Conservation (phyloP, 2,113 vertebrate genomes). For the Macquaria ambigua region DNA sequence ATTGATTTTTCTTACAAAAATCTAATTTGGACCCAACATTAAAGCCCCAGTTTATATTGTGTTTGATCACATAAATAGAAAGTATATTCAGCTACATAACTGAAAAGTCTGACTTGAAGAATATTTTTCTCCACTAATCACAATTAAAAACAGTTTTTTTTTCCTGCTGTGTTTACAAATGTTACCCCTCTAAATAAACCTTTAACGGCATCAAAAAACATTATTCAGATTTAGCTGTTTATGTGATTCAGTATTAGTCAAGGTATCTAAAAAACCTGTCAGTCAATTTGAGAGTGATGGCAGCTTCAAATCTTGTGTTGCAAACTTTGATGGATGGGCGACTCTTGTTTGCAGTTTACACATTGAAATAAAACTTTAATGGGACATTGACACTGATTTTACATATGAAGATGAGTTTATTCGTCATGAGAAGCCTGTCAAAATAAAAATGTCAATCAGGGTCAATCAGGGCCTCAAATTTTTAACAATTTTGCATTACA, state of each 20-base stretch:
- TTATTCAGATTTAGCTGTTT: background rate
- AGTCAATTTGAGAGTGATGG: background rate
- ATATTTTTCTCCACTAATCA: background rate
- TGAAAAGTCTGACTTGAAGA: background rate
- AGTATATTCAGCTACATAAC: background rate
- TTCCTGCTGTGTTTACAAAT: background rate
- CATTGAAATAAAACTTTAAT: background rate
- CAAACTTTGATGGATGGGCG: background rate
- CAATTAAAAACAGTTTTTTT: background rate
- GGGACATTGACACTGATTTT: background rate
- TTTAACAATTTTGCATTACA: too few species aligned
- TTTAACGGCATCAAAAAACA: background rate
- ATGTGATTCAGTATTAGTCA: background rate
- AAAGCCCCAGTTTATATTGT: background rate
- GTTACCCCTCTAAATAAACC: background rate
- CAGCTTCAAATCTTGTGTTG: background rate
- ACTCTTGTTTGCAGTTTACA: background rate
- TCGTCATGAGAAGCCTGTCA: background rate
- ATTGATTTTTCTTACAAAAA: background rate
- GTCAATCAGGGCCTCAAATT: background rate
- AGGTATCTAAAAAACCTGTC: background rate
- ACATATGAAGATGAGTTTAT: background rate
- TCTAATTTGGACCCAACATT: background rate
- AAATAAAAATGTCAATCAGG: background rate
- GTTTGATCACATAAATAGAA: background rate